Evolutionary conservation across 2,888 invertebrate species (phyloP).

Genomic region (Platypus cylindrus): DNA sequence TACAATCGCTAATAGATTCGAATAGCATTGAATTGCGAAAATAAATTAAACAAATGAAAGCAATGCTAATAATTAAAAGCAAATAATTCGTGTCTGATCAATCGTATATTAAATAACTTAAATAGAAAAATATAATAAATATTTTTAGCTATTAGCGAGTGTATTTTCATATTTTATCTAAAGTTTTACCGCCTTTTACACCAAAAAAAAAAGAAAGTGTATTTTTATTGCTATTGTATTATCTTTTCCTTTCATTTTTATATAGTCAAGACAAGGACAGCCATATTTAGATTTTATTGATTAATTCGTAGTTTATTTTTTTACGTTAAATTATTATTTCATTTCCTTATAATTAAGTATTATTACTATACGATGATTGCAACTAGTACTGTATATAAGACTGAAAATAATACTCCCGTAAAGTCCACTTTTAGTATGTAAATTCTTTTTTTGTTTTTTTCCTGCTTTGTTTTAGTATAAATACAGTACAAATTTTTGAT

Average conservation of each 20-base stretch:
- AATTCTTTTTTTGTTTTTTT: conserved; percentile 18
- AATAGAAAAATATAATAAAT: background rate
- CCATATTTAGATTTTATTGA: conserved; percentile 12
- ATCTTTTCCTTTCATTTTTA: conserved; percentile 15
- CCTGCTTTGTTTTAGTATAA: too few species aligned
- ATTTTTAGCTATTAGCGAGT: background rate
- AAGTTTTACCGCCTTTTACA: conserved; percentile 2
- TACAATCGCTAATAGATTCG: conserved; percentile 4
- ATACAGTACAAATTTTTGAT: conserved; percentile 20
- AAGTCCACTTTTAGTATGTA: conserved; percentile 26
- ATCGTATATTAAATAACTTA: too few species aligned
- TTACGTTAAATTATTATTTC: conserved; percentile 1
- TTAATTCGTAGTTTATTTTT: conserved; percentile 5
- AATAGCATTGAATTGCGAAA: too few species aligned
- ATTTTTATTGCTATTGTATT: too few species aligned
- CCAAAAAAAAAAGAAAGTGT: too few species aligned
- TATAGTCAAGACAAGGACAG: conserved; percentile 11
- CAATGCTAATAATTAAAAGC: too few species aligned
- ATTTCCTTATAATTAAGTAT: too few species aligned
- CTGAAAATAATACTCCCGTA: conserved; percentile 26
- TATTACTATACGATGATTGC: conserved; percentile 21
- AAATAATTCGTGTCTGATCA: too few species aligned
- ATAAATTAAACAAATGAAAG: background rate
- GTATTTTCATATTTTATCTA: conserved; percentile 1
- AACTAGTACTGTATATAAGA: conserved; percentile 30